Base-by-base conservation (phyloP, 2,113 vertebrate species). In the Sprattus sprattus region DNA sequence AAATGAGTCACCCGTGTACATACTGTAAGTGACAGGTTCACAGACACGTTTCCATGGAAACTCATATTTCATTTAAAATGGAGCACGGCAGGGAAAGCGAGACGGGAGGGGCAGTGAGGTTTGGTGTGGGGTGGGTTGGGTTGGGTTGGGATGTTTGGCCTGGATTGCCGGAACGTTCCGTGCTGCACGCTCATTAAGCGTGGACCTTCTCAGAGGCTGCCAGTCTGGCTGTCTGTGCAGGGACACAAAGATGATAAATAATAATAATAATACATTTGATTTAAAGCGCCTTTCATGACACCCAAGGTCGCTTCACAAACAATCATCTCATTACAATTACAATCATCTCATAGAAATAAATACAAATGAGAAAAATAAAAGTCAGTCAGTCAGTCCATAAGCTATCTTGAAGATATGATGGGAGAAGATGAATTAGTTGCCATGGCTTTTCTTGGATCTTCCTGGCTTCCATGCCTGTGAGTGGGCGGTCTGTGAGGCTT, bases 21-120 rank as follows among this genome's bases (percentile, higher is more conserved):
- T 60, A 84, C 80, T 60, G 20, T 82, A 3, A 20, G 46, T 50
- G 83, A 22, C 81, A 28, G 28, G 50, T 88, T 60, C 67, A 80
- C 5, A 7, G 67, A 80, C 5, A 60, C 47, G 84, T 88, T 85
- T 1, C 81, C 81, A 88, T 50, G 81, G 84, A 88, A 85, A 88
- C 87, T 67, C 13, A 22, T 47, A 60, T 22, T 60, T 60, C 83
- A 46, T 28, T 67, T 10, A 20, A n/a, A 67, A 47, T 39, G 44
- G 25, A 46, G 83, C 60, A 16, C 60, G 28, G 45, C 25, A 75
- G 83, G 8, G 60, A 71, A 67, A 71, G 39, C 39, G 39, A 39
- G 39, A 39, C 39, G 39, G 39, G 39, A 39, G 39, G 45, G 20
- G n/a, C 22, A 10, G 9, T 46, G 13, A 15, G 60, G 11, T 46